Evolutionary conservation across 2,113 vertebrate species (phyloP).

Genomic region (Hymenochirus boettgeri): DNA sequence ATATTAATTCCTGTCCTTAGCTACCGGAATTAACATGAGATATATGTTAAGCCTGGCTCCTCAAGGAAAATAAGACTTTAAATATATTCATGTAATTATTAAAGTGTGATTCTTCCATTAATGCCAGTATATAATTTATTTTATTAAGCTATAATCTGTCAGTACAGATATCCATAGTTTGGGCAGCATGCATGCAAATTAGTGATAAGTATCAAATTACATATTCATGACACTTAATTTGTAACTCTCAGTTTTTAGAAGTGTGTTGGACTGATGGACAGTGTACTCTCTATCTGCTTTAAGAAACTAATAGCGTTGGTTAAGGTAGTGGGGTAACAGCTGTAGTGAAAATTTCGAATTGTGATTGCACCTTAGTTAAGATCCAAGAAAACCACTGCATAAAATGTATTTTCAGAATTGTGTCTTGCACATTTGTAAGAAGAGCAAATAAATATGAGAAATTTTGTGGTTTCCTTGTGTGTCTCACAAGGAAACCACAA

Average conservation of each 20-base stretch:
- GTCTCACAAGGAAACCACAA: too few relatives aligned
- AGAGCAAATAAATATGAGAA: too few relatives aligned
- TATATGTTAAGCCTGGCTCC: neutral
- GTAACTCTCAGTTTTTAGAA: neutral
- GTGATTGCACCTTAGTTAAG: too few relatives aligned
- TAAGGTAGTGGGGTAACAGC: too few relatives aligned
- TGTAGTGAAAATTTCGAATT: too few relatives aligned
- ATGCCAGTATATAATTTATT: neutral
- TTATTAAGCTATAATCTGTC: neutral
- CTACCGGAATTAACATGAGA: neutral
- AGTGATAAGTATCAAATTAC: neutral
- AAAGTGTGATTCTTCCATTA: neutral
- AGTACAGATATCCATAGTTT: neutral
- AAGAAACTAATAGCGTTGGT: too few relatives aligned
- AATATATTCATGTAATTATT: slow-evolving; percentile 1
- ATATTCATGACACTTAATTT: neutral
- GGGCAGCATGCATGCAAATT: neutral
- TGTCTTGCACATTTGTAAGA: too few relatives aligned
- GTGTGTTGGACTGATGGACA: neutral
- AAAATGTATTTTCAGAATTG: too few relatives aligned
- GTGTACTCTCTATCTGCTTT: too few relatives aligned
- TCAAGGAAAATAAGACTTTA: neutral
- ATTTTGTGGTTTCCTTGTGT: too few relatives aligned
- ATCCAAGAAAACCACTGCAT: too few relatives aligned
- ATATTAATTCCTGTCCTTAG: neutral